Evolutionary conservation across 2,888 invertebrate genomes (phyloP).

Genomic region (Empis livida): DNA sequence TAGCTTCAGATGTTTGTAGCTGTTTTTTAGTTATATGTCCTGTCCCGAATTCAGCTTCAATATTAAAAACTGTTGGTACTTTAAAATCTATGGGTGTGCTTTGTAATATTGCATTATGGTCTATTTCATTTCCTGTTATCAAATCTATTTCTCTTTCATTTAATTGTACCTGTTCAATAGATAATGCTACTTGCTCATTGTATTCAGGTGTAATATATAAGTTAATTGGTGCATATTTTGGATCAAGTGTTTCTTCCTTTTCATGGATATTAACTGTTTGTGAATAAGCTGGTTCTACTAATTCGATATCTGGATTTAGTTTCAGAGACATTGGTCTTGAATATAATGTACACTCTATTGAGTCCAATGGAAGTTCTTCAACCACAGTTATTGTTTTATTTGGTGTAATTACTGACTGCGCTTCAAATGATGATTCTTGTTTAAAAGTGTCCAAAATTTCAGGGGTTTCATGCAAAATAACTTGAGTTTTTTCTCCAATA

Average conservation of each 20-base stretch:
- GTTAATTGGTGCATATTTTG: constrained; percentile 7
- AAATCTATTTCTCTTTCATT: constrained; percentile 53
- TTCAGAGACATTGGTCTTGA: constrained; percentile 26
- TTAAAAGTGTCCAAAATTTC: constrained; percentile 39
- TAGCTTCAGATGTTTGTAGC: constrained; percentile 26
- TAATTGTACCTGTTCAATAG: constrained; percentile 46
- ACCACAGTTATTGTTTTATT: constrained; percentile 47
- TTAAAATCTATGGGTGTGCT: constrained; percentile 35
- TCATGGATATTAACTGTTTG: constrained; percentile 50
- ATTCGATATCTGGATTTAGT: constrained; percentile 41
- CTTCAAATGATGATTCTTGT: constrained; percentile 40
- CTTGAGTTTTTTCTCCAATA: constrained; percentile 42
- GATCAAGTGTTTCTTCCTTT: constrained; percentile 38
- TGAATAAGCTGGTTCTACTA: constrained; percentile 46
- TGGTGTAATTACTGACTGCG: constrained; percentile 45
- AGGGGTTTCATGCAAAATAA: constrained; percentile 55
- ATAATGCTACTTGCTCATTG: constrained; percentile 43
- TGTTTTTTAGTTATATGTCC: constrained; percentile 19
- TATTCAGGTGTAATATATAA: constrained; percentile 15
- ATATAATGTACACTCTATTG: constrained; percentile 22
- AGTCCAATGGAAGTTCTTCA: constrained; percentile 45
- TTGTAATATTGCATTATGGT: constrained; percentile 16
- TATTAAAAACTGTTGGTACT: constrained; percentile 36
- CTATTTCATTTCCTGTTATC: constrained; percentile 24
- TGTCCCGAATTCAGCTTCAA: constrained; percentile 37